Conservation (phyloP, 2,888 invertebrate genomes). For the Parasteatoda lunata region DNA sequence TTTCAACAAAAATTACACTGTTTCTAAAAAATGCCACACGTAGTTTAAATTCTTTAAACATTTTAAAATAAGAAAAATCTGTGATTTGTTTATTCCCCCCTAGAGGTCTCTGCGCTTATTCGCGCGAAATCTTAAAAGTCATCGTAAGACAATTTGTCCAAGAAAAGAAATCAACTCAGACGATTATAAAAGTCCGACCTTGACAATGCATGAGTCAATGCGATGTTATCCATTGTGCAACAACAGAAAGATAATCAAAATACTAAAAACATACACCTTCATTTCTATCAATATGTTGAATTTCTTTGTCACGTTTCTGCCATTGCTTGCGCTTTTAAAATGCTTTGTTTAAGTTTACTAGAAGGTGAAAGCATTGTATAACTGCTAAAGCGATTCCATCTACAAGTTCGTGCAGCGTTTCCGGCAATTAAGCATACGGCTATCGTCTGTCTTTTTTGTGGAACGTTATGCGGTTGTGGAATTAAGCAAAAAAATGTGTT, state of each 20-base stretch:
- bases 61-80: not conserved
- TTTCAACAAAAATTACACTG: no score
- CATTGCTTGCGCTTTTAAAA: conserved; percentile 62
- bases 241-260: conserved; percentile 55
- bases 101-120: not conserved
- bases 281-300: conserved; percentile 59
- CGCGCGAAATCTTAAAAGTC: not conserved
- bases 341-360: conserved; percentile 53
- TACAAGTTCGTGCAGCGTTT: conserved; percentile 31
- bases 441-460: conserved; percentile 35
- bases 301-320: conserved; percentile 60
- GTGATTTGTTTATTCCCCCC: not conserved
- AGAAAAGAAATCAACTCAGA: not conserved
- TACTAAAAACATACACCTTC: conserved; percentile 52
- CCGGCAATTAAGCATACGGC: conserved; percentile 62
- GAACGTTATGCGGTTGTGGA: conserved; percentile 19
- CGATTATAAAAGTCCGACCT: conserved; percentile 46
- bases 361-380: conserved; percentile 51
- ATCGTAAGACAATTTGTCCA: not conserved
- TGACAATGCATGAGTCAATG: conserved; percentile 61
- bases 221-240: conserved; percentile 64
- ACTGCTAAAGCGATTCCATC: conserved; percentile 40
- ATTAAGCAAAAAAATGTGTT: conserved; percentile 19
- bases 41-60: no score
- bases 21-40: no score